These are phyloP conservation scores for Musca domestica DNA, from an alignment of 1,140 invertebrate genomes.

Conservation along the genomic window DNA sequence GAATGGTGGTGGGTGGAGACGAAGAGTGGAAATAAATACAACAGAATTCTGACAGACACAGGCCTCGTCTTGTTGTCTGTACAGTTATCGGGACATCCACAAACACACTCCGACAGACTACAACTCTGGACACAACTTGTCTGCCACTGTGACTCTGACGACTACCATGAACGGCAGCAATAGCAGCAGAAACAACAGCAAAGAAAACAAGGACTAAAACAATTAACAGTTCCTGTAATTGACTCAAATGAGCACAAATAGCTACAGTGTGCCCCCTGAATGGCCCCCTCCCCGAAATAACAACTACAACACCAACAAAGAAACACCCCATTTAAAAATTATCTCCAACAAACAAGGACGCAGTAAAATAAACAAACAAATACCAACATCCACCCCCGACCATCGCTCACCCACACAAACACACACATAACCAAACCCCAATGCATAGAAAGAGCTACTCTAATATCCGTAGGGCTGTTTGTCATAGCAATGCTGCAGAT, in stretches of 20 bases:
- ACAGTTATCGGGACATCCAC: not conserved
- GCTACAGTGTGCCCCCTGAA: not conserved
- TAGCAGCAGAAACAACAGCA: not conserved
- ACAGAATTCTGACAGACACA: not conserved
- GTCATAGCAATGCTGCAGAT: too few species aligned
- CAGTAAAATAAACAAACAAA: constrained; percentile 2
- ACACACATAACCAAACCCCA: too few species aligned
- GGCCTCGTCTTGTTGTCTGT: too few species aligned
- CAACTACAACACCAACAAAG: not conserved
- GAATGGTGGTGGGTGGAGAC: not conserved
- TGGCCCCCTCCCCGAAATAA: not conserved
- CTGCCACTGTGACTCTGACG: too few species aligned
- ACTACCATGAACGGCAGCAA: too few species aligned
- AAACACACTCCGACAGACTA: not conserved
- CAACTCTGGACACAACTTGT: not conserved
- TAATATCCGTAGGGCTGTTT: too few species aligned
- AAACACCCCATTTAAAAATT: not conserved
- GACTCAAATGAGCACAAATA: constrained; percentile 23
- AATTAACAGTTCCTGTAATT: constrained; percentile 21
- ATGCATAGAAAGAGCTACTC: too few species aligned
- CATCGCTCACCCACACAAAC: too few species aligned
- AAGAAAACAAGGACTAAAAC: constrained; percentile 13
- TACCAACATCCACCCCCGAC: too few species aligned
- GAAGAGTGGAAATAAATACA: not conserved
- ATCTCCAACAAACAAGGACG: not conserved